These are phyloP conservation scores for Romanogobio albipinnatus DNA, from an alignment of 2,113 vertebrate genomes.

Conservation along the genomic window DNA sequence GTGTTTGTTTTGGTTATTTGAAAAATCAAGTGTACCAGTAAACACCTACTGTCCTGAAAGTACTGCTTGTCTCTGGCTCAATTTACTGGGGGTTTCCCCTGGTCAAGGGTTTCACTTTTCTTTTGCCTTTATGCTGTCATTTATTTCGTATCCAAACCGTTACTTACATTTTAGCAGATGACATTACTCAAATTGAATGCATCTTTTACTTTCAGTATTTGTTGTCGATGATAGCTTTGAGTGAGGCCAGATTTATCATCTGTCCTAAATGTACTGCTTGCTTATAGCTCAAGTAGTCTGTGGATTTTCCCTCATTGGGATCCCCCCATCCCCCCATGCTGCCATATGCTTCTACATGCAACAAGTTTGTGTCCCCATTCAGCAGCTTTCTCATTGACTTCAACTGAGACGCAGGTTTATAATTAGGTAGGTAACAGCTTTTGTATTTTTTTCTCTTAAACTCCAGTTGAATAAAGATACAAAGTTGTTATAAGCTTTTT, in stretches of 20 bases:
- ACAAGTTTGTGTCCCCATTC: background rate
- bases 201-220: background rate
- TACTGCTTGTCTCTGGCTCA: background rate
- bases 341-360: background rate
- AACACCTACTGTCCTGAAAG: background rate
- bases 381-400: background rate
- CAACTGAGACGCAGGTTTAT: background rate
- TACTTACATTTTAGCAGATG: background rate
- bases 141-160: background rate
- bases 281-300: background rate
- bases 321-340: background rate
- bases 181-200: background rate
- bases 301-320: background rate
- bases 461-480: too few relatives aligned
- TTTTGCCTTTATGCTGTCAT: background rate
- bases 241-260: background rate
- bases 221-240: background rate
- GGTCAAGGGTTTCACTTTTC: background rate
- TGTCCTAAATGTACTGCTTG: background rate
- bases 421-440: background rate
- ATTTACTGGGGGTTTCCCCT: background rate
- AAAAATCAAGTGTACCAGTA: too few relatives aligned
- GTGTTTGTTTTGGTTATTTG: too few relatives aligned
- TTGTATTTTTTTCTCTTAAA: too few relatives aligned
- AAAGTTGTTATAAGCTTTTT: too few relatives aligned